Base-by-base conservation (phyloP, 1,140 invertebrate species). In the Babylonia areolata region DNA sequence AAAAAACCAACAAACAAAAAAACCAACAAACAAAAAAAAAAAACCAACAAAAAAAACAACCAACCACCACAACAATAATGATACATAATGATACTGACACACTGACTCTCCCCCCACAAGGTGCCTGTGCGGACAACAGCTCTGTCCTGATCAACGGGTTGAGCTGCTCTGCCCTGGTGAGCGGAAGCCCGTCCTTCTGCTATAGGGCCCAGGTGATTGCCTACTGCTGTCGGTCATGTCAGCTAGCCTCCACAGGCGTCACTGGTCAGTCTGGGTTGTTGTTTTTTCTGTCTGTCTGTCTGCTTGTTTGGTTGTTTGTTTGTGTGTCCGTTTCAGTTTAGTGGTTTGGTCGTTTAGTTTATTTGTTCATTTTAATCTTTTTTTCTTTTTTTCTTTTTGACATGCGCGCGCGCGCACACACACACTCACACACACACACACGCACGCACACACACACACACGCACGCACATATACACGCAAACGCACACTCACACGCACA, bases 361-460 rank as follows among this genome's bases (percentile, higher is more conserved):
- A 12, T 51, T 17, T 51, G 46, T 0, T 3, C 17, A 17, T 9
- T 51, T 17, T 17, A 51, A 0, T 51, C 9, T 46, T 6, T 46
- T 15, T 6, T 46, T 15, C 5, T 46, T 51, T 51, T 51, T 51
- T 3, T 51, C 46, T 51, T 51, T 51, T 51, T 46, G 5, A 12
- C 23, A 20, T 20, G 20, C 20, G 46, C 46, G 20, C 46, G 20
- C 46, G 20, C 46, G 20, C 46, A 51, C 46, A 51, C 46, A 51
- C 46, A 71, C 69, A 71, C 69, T 11, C 69, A 71, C 69, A 71
- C 69, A 71, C 69, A 71, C 69, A 71, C 69, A 71, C 69, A 71
- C 69, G 28, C 69, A 71, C 69, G 28, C 69, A 71, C 69, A 71
- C 69, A 71, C 69, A 71, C 69, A 71, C 69, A 71, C 69, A 71